Conservation (phyloP, 2,797 vertebrate species). For the Crypturellus tataupa region DNA sequence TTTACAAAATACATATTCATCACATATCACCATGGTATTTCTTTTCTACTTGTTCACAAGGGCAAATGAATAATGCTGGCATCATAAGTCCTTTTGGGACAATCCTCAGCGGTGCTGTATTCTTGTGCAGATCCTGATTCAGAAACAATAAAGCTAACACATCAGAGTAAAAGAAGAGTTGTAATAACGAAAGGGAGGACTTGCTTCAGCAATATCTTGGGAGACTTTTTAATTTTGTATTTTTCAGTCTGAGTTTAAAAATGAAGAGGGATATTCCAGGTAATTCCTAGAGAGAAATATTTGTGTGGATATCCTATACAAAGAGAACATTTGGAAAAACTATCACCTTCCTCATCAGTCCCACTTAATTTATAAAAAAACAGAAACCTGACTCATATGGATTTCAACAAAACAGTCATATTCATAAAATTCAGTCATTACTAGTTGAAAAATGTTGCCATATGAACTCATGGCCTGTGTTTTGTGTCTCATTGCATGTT, state of each 20-base stretch:
- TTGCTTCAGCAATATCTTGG: neutral
- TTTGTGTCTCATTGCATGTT: neutral
- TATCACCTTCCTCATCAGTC: neutral
- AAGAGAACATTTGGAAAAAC: neutral
- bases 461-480: neutral
- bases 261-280: neutral
- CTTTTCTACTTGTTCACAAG: neutral
- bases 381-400: neutral
- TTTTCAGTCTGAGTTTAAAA: neutral
- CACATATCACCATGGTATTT: neutral
- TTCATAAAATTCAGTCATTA: neutral
- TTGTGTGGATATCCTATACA: fast-evolving
- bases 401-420: neutral
- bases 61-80: neutral
- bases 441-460: neutral
- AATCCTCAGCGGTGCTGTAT: neutral
- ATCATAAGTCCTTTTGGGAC: neutral
- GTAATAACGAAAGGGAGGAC: neutral
- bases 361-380: neutral
- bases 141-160: neutral
- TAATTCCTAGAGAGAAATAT: neutral
- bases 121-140: neutral
- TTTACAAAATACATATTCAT: neutral
- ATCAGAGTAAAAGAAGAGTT: neutral
- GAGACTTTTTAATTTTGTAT: neutral